phyloP scores from a whole-genome alignment of 2,888 invertebrate genomes.

The Ophraella communa region DNA sequence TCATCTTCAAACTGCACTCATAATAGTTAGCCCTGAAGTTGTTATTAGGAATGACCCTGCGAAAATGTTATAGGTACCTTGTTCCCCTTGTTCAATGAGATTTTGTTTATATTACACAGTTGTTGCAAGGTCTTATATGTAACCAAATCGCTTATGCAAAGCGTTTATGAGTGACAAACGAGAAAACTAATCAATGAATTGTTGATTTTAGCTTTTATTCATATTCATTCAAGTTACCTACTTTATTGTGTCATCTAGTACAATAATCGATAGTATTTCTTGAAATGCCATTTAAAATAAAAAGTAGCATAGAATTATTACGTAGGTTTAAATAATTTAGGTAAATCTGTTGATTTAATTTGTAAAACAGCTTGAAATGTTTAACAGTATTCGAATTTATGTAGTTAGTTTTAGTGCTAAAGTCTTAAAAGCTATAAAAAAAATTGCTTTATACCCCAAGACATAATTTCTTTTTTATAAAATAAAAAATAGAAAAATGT shows the following conservation, averaged over 20 bases:
- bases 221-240: background rate
- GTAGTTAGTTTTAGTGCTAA: too few species aligned
- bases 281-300: too few species aligned
- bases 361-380: too few species aligned
- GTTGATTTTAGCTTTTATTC: background rate
- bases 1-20: background rate
- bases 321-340: too few species aligned
- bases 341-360: too few species aligned
- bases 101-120: background rate
- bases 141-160: background rate
- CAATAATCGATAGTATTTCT: background rate
- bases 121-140: background rate
- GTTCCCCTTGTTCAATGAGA: background rate
- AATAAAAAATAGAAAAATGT: too few species aligned
- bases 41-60: background rate
- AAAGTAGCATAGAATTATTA: too few species aligned
- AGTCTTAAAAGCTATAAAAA: too few species aligned
- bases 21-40: background rate
- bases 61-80: background rate
- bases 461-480: too few species aligned
- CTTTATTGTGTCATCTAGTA: background rate
- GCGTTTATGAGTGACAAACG: background rate
- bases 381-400: too few species aligned
- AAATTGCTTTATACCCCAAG: too few species aligned
- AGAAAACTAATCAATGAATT: background rate